phyloP scores from a whole-genome alignment of 1,140 invertebrate genomes.

The Eurosta solidaginis region DNA sequence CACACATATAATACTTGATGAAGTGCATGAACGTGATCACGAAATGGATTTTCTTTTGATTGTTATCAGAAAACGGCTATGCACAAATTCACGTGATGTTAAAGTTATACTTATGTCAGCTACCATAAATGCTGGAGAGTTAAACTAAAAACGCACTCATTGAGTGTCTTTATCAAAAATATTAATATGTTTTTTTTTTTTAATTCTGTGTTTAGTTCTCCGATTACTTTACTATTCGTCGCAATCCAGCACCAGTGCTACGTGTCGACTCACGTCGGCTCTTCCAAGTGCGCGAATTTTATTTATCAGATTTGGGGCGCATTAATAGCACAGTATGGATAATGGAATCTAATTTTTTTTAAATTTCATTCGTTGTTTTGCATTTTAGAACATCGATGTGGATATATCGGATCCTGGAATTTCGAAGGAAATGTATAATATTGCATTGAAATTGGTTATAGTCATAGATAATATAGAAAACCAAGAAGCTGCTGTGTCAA shows the following conservation, averaged over 20 bases:
- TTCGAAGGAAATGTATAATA: constrained; percentile 61
- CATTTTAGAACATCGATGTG: constrained; percentile 47
- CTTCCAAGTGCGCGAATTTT: constrained; percentile 68
- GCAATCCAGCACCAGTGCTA: constrained; percentile 64
- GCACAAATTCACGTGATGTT: constrained; percentile 70
- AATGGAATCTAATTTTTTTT: background rate
- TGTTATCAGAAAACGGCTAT: constrained; percentile 80
- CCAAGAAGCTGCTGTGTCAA: constrained; percentile 46
- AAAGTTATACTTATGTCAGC: constrained; percentile 90
- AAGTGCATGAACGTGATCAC: constrained; percentile 93
- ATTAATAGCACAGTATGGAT: constrained; percentile 39
- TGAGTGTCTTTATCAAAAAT: background rate
- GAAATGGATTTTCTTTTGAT: constrained; percentile 92
- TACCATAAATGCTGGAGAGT: constrained; percentile 72
- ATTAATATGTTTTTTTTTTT: constrained; percentile 2
- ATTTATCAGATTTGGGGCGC: constrained; percentile 69
- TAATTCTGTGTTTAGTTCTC: too few relatives aligned
- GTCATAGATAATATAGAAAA: constrained; percentile 75
- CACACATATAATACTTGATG: constrained; percentile 93
- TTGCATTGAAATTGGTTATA: constrained; percentile 70
- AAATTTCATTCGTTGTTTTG: background rate
- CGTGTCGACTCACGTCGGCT: constrained; percentile 63
- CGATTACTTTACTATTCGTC: constrained; percentile 71
- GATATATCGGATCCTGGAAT: constrained; percentile 63
- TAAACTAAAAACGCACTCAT: background rate